Conservation (phyloP, 2,113 vertebrate species). For the Cromileptes altivelis region DNA sequence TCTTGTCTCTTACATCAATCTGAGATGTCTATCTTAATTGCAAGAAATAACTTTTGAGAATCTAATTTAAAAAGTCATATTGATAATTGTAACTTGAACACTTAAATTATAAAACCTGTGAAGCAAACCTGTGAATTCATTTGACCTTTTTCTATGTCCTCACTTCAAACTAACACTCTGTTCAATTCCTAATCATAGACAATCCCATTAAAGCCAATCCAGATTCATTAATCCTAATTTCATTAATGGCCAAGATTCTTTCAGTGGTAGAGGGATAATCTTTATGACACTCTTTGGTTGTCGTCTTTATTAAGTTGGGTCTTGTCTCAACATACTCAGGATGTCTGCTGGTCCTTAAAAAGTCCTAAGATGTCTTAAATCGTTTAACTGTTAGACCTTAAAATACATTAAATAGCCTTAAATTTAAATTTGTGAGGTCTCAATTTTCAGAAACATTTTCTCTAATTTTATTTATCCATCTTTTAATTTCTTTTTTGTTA, state of each 20-base stretch:
- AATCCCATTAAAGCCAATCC: not conserved
- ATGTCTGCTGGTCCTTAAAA: too few species aligned
- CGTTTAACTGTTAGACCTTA: too few species aligned
- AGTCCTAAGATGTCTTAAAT: too few species aligned
- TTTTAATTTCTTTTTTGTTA: too few species aligned
- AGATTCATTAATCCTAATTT: not conserved
- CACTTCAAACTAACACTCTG: not conserved
- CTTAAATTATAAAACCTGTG: not conserved
- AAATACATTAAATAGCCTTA: too few species aligned
- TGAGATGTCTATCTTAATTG: slow-evolving; percentile 4
- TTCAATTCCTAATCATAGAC: not conserved
- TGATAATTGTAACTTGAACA: not conserved
- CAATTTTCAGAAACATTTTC: too few species aligned
- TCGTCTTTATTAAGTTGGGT: not conserved
- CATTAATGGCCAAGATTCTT: not conserved
- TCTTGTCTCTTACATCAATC: slow-evolving; percentile 11
- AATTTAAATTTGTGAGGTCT: too few species aligned
- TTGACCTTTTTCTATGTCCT: not conserved
- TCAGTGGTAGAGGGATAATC: not conserved
- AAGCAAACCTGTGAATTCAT: not conserved
- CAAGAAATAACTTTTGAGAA: not conserved
- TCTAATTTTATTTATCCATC: too few species aligned
- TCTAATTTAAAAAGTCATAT: not conserved
- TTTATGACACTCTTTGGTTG: not conserved
- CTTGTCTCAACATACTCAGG: not conserved